These are phyloP conservation scores for Dynastes grantii DNA, from an alignment of 2,888 invertebrate genomes.

Conservation along the genomic window DNA sequence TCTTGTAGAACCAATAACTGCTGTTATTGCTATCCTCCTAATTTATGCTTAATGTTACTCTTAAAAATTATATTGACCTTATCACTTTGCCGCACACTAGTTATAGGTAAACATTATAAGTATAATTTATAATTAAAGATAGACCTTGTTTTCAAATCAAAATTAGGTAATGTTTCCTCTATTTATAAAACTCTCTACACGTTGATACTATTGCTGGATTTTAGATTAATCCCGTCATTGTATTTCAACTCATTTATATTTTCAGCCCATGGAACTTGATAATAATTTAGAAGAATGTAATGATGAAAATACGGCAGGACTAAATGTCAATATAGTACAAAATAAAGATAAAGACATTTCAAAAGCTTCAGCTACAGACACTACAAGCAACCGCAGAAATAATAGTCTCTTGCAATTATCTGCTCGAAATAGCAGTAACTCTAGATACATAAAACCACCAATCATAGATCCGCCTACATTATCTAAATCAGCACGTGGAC, in stretches of 20 bases:
- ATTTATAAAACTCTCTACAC: neutral
- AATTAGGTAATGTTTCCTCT: neutral
- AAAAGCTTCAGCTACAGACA: neutral
- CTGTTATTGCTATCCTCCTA: too few species aligned
- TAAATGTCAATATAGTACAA: neutral
- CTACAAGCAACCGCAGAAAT: neutral
- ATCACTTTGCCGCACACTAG: too few species aligned
- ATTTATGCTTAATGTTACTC: too few species aligned
- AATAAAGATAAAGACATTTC: neutral
- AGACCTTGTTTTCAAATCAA: too few species aligned
- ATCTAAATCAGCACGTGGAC: conserved; percentile 32
- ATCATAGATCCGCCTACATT: conserved; percentile 60
- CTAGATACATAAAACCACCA: conserved; percentile 56
- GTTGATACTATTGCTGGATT: too few species aligned
- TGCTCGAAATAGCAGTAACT: neutral
- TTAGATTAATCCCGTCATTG: neutral
- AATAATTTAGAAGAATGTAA: neutral
- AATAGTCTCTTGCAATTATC: neutral
- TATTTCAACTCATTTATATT: neutral
- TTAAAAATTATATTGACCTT: too few species aligned
- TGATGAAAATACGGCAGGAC: neutral
- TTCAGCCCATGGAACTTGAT: neutral
- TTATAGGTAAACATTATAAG: too few species aligned
- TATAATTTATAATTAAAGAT: too few species aligned
- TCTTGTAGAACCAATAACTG: too few species aligned